A percentile compares a stretch with the other conserved stretches of the same genome.
Conservation (phyloP, 1,140 invertebrate species). For the Venustaconcha ellipsiformis region DNA sequence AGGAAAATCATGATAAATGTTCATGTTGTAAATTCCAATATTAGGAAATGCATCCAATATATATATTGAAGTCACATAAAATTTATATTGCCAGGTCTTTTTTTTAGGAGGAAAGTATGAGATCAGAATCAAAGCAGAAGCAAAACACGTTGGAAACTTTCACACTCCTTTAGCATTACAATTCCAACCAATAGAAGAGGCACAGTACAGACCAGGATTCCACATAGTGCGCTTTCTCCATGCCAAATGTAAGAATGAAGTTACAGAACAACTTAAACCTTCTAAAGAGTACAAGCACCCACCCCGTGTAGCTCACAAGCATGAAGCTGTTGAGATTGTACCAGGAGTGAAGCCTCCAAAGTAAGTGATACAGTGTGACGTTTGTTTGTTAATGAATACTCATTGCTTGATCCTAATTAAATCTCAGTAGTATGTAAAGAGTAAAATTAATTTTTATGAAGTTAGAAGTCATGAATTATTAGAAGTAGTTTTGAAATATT, state of each 20-base stretch:
- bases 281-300: slow-evolving; percentile 26
- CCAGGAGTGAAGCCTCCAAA: slow-evolving; percentile 29
- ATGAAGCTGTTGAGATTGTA: slow-evolving; percentile 21
- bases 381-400: neutral
- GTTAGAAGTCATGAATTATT: no score
- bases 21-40: neutral
- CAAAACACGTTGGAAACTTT: slow-evolving; percentile 40
- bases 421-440: no score
- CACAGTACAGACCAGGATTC: slow-evolving; percentile 21
- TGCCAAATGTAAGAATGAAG: slow-evolving; percentile 36
- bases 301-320: slow-evolving; percentile 18
- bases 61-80: slow-evolving; percentile 6
- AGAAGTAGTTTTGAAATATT: no score
- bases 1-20: no score
- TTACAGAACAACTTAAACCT: slow-evolving; percentile 34
- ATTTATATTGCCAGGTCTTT: neutral
- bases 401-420: no score
- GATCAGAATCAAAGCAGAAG: slow-evolving; percentile 30
- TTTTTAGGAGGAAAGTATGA: slow-evolving; percentile 29
- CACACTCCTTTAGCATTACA: slow-evolving; percentile 43
- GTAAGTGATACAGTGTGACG: slow-evolving; percentile 12
- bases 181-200: slow-evolving; percentile 7
- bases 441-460: no score
- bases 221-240: slow-evolving; percentile 39
- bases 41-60: slow-evolving; percentile 1